Evolutionary conservation across 2,113 vertebrate species (phyloP), one percentile per base, ranked within the genome.

Genomic region (Oryzias javanicus): DNA sequence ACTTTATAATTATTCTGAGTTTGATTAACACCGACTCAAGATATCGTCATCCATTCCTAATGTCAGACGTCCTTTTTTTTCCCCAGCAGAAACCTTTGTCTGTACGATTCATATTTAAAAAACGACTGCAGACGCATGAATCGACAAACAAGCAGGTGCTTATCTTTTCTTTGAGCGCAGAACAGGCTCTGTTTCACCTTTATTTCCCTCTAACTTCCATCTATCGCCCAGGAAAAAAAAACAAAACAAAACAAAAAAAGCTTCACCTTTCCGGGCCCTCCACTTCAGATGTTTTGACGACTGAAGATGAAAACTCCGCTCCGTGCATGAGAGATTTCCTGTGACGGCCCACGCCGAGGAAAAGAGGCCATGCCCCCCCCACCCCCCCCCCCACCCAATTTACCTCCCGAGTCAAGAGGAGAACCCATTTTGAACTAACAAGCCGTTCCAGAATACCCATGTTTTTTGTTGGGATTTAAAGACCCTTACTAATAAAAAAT

Each of bases 361-460:
- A 83, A 80, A 84, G 75, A 74, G 70, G 78, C 73, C 72, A 72
- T 64, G 80, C 76, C 80, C 80, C 67, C 76, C 22, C n/a, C n/a
- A n/a, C n/a, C n/a, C 76, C 80, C 80, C 67, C 76, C 22, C n/a
- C n/a, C n/a, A n/a, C n/a, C n/a, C 83, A 76, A 88, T 83, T 88
- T 86, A 77, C 70, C 50, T 54, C 70, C 71, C 47, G 54, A 81
- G 74, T 75, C 78, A 56, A 75, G 55, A 73, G 67, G 67, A 81
- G 53, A 67, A 57, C 54, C 72, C 44, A 70, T 80, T 80, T 70
- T 47, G 42, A 81, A 56, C 68, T 76, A 88, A 83, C 80, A 73
- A 78, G 64, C 64, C 76, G 22, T 63, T 44, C 63, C 76, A 73
- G 51, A 45, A 81, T 47, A 55, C 50, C 61, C 46, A 16, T 76